Conservation (phyloP, 2,888 invertebrate species). For the Cerceris ruficornis region DNA sequence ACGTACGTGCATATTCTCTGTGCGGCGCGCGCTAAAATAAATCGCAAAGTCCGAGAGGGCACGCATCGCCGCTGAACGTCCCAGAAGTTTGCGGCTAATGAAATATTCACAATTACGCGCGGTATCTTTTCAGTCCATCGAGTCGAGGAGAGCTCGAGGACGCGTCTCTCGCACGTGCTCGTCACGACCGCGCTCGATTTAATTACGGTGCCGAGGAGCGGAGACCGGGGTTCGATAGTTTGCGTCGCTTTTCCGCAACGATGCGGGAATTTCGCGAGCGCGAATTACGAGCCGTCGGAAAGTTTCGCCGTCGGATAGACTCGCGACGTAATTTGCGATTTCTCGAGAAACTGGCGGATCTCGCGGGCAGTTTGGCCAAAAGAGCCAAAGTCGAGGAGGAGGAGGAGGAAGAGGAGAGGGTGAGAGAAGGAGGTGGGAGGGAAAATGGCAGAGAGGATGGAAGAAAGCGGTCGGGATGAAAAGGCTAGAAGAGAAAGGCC, state of each 20-base stretch:
- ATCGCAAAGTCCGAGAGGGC: too few species aligned
- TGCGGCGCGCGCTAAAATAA: too few species aligned
- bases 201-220: constrained; percentile 63
- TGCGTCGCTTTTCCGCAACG: constrained; percentile 30
- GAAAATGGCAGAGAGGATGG: neutral
- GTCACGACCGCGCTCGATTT: constrained; percentile 61
- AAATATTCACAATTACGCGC: constrained; percentile 41
- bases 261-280: neutral
- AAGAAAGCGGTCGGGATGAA: neutral
- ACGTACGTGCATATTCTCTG: neutral
- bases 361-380: neutral
- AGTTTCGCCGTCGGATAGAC: too few species aligned
- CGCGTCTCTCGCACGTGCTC: constrained; percentile 53
- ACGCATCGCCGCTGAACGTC: neutral
- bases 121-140: constrained; percentile 50
- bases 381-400: neutral
- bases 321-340: too few species aligned
- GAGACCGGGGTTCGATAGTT: constrained; percentile 16
- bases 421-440: neutral
- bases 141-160: constrained; percentile 27
- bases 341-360: neutral
- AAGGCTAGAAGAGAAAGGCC: neutral
- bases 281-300: neutral
- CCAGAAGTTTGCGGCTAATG: constrained; percentile 37
- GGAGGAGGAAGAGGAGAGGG: neutral